Evolutionary conservation across 2,113 vertebrate genomes (phyloP).

Genomic region (Carassius auratus): DNA sequence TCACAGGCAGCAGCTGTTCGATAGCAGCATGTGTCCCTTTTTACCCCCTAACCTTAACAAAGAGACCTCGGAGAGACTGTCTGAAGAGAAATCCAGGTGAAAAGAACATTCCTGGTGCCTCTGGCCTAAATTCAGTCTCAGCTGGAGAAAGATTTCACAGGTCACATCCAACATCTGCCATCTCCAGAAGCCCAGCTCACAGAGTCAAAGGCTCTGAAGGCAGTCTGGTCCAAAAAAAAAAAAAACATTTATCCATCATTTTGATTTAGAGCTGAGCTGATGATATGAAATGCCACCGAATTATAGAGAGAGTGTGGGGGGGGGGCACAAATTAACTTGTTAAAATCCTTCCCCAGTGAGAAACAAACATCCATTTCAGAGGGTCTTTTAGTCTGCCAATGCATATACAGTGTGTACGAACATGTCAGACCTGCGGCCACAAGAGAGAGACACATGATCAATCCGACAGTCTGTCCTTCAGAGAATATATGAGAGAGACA

Average conservation of each 20-base stretch:
- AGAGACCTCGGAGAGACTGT: no score
- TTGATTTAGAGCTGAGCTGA: slow-evolving; percentile 33
- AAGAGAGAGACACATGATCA: background rate
- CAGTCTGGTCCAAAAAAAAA: background rate
- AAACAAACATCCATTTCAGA: slow-evolving; percentile 16
- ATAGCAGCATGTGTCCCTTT: slow-evolving; percentile 60
- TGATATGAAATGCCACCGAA: slow-evolving; percentile 6
- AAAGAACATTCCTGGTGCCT: no score
- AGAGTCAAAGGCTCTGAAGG: background rate
- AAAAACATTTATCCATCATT: slow-evolving; percentile 10
- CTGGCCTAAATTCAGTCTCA: no score
- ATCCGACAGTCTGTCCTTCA: background rate
- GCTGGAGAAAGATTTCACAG: slow-evolving; percentile 33
- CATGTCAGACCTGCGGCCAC: background rate
- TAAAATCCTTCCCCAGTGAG: slow-evolving; percentile 43
- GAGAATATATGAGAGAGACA: slow-evolving; percentile 31
- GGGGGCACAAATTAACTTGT: background rate
- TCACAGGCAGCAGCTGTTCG: slow-evolving; percentile 57
- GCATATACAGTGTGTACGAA: background rate
- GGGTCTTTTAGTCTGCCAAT: slow-evolving; percentile 10
- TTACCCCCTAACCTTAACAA: slow-evolving; percentile 37
- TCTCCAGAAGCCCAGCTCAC: slow-evolving; percentile 30
- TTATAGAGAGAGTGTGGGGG: background rate
- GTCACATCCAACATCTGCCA: slow-evolving; percentile 43
- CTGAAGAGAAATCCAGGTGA: no score